These are phyloP conservation scores for Psix sp. DNA, from an alignment of 1,140 invertebrate species.

Conservation along the genomic window DNA sequence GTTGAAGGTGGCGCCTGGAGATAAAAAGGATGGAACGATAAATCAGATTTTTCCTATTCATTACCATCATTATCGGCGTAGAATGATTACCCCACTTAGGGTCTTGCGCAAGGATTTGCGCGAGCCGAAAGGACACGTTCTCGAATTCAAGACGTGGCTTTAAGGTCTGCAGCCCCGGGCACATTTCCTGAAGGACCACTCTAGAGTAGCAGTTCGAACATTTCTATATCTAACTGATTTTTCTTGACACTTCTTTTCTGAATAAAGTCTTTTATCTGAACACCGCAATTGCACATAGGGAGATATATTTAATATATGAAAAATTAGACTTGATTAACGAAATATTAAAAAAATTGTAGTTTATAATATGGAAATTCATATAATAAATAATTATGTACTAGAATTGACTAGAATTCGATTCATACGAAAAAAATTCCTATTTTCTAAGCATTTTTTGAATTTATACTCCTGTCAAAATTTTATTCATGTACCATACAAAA, in stretches of 20 bases:
- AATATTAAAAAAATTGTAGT: neutral
- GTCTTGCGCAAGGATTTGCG: slow-evolving; percentile 46
- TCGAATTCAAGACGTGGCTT: slow-evolving; percentile 47
- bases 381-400: too few species aligned
- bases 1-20: slow-evolving; percentile 32
- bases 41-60: slow-evolving; percentile 56
- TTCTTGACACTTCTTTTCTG: slow-evolving; percentile 54
- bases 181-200: slow-evolving; percentile 49
- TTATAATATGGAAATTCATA: too few species aligned
- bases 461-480: too few species aligned
- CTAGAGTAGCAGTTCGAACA: slow-evolving; percentile 25
- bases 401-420: too few species aligned
- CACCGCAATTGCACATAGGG: slow-evolving; percentile 28
- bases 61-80: slow-evolving; percentile 52
- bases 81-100: slow-evolving; percentile 41
- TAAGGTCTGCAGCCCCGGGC: slow-evolving; percentile 47
- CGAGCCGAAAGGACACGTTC: slow-evolving; percentile 39
- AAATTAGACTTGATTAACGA: slow-evolving; percentile 52
- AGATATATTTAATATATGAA: slow-evolving; percentile 50
- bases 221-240: slow-evolving; percentile 55
- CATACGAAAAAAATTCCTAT: too few species aligned
- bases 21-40: slow-evolving; percentile 45
- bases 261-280: slow-evolving; percentile 46
- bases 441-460: too few species aligned
- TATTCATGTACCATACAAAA: too few species aligned